Evolutionary conservation across 2,888 invertebrate species (phyloP).

Genomic region (Dichetophora obliterata): DNA sequence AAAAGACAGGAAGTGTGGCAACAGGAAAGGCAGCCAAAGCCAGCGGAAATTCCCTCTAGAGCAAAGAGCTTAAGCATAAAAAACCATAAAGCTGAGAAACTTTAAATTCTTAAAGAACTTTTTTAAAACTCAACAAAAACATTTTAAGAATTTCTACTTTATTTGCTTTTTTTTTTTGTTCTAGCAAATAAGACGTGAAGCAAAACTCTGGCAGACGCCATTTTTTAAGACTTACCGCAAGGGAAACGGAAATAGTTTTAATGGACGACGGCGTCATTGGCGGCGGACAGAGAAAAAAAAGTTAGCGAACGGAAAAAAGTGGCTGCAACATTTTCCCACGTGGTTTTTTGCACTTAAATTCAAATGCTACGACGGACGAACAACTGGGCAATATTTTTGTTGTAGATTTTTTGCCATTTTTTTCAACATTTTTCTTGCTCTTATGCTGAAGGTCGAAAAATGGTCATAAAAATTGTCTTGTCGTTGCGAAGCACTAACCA

Average conservation of each 20-base stretch:
- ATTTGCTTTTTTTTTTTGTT: background rate
- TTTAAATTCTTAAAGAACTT: too few species aligned
- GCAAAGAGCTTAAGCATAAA: background rate
- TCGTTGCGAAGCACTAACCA: background rate
- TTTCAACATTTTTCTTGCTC: background rate
- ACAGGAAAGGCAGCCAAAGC: background rate
- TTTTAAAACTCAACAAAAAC: too few species aligned
- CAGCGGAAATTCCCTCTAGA: background rate
- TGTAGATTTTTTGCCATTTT: background rate
- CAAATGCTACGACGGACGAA: background rate
- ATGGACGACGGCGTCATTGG: background rate
- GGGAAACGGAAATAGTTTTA: slow-evolving; percentile 5
- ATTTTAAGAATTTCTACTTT: background rate
- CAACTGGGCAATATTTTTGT: background rate
- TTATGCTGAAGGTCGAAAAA: slow-evolving; percentile 30
- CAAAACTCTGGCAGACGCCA: too few species aligned
- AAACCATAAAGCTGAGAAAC: background rate
- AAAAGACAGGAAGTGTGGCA: background rate
- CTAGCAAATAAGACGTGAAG: background rate
- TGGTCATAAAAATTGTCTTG: slow-evolving; percentile 20
- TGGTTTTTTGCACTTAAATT: slow-evolving; percentile 28
- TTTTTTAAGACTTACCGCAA: background rate
- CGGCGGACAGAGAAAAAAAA: background rate
- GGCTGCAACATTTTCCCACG: slow-evolving; percentile 29
- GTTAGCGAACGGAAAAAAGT: slow-evolving; percentile 17